Evolutionary conservation across 2,888 invertebrate genomes (phyloP), one percentile per base, ranked within the genome.

Genomic region (Carcina quercana): DNA sequence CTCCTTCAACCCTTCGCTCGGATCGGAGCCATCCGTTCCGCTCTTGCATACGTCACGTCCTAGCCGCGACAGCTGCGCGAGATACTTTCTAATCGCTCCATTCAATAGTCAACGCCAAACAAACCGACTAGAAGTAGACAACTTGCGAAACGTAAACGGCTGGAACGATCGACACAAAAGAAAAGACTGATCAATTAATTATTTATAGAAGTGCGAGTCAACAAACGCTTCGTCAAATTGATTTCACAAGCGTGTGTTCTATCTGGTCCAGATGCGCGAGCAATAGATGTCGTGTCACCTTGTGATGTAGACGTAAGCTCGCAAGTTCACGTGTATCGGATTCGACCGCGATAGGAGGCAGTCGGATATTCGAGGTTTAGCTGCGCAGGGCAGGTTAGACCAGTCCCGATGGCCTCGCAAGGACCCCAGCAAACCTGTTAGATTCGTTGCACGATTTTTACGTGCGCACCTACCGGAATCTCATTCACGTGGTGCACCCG

Each of bases 361-460:
- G 62, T 74, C 65, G 71, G 76, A 75, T 75, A 79, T 80, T 80
- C 64, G 79, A 72, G 73, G 79, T 74, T 79, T 70, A 68, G 71
- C 61, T 64, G 67, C 69, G 69, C 76, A 70, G 74, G 80, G 83
- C 83, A 80, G 82, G 82, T 83, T 83, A 83, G 82, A 83, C 83
- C 82, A 80, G 83, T 83, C 83, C 82, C 78, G 69, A 55, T 72
- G 82, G 79, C 82, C 80, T 82, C 79, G 71, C 79, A 80, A 82
- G 82, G 82, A 82, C 78, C 76, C 73, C 80, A 74, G 75, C 68
- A 82, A 83, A 83, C 83, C 83, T 82, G 83, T 83, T 82, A 82
- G 83, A 83, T 83, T 82, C 74, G 80, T 82, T 80, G 82, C 80
- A 80, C 80, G 83, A 83, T 83, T 83, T 83, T 83, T 83, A 83